Percentiles rank a stretch among this genome's conserved stretches.
These are phyloP conservation scores for Limnephilus rhombicus DNA, from an alignment of 2,888 invertebrate species.

Conservation along the genomic window DNA sequence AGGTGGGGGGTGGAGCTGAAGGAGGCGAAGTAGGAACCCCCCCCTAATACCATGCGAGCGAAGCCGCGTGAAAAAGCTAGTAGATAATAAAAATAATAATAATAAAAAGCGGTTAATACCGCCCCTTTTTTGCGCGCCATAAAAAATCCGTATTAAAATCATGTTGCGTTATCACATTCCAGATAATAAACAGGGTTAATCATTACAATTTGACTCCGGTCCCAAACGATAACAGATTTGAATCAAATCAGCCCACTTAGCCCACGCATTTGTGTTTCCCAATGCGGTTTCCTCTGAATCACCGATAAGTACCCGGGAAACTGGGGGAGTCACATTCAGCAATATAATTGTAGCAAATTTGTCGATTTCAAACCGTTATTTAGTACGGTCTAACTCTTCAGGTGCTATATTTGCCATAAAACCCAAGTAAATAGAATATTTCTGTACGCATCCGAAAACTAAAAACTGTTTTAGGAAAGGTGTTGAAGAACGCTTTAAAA, in stretches of 20 bases:
- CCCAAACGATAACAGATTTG: background rate
- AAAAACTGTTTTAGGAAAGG: no score
- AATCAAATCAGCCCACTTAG: background rate
- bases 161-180: background rate
- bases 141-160: background rate
- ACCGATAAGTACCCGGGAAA: constrained; percentile 3
- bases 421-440: no score
- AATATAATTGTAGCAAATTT: background rate
- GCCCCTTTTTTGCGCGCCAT: background rate
- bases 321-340: background rate
- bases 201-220: background rate
- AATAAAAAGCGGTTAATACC: no score
- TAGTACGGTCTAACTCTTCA: background rate
- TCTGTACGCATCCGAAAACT: no score
- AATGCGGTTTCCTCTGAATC: constrained; percentile 20
- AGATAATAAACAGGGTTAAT: background rate
- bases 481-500: no score
- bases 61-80: no score
- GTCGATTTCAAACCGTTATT: background rate
- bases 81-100: no score
- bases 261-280: constrained; percentile 16
- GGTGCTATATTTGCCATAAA: no score
- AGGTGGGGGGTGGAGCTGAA: no score
- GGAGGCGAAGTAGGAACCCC: no score
- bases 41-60: no score